Conservation (phyloP, 2,113 vertebrate genomes). For the Plestiodon gilberti region DNA sequence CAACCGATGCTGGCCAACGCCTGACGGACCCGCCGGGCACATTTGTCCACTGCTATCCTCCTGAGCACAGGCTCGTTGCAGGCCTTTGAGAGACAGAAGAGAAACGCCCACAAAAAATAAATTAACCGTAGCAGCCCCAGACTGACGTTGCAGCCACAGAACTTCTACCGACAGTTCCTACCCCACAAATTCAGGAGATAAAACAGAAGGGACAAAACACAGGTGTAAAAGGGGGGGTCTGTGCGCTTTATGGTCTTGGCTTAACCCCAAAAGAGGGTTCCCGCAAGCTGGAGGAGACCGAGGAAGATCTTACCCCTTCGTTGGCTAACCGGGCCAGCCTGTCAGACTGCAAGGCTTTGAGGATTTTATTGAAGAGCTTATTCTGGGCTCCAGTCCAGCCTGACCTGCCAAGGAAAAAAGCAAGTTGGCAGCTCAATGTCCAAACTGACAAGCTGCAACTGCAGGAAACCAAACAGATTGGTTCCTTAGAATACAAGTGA, state of each 20-base stretch:
- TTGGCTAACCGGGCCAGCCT: slow-evolving; percentile 92
- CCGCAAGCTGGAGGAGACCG: neutral
- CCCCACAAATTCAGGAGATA: neutral
- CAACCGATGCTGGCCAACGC: slow-evolving; percentile 92
- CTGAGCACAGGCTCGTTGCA: slow-evolving; percentile 93
- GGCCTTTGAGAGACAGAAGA: slow-evolving; percentile 70
- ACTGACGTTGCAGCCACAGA: fast-evolving
- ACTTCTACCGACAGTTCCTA: fast-evolving
- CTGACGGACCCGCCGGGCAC: slow-evolving; percentile 92
- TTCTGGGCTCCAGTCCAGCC: slow-evolving; percentile 96
- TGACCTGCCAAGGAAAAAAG: slow-evolving; percentile 76
- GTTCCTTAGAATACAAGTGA: neutral
- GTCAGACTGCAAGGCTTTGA: slow-evolving; percentile 94
- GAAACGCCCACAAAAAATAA: fast-evolving
- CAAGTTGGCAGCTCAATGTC: neutral
- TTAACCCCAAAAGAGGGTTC: fast-evolving
- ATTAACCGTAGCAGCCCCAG: fast-evolving
- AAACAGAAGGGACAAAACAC: neutral
- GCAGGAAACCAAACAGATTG: neutral
- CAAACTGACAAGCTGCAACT: neutral
- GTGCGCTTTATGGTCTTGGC: neutral
- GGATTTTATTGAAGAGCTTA: slow-evolving; percentile 97
- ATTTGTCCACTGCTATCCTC: slow-evolving; percentile 94
- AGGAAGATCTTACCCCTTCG: slow-evolving; percentile 84
- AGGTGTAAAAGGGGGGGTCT: neutral